phyloP scores from a whole-genome alignment of 2,113 vertebrate species.

The Oreocharis arfaki region DNA sequence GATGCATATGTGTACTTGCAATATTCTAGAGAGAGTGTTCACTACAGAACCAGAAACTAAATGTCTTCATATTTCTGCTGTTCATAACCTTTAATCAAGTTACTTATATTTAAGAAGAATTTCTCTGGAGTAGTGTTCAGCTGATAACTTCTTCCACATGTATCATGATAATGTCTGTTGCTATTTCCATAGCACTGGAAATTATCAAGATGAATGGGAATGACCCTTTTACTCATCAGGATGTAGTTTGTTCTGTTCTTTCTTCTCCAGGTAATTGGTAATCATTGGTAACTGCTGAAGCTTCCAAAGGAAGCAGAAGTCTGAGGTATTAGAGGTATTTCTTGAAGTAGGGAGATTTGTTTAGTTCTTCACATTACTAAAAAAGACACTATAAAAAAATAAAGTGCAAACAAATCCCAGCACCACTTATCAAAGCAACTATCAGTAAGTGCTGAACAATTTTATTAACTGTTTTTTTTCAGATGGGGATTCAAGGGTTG shows the following conservation, averaged over 20 bases:
- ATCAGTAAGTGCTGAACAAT: background rate
- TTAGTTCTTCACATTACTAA: background rate
- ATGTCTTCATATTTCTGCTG: background rate
- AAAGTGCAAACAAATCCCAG: background rate
- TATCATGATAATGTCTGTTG: conserved; percentile 23
- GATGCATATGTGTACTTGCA: background rate
- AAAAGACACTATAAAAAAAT: background rate
- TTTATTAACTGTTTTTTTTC: background rate
- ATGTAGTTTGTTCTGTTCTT: background rate
- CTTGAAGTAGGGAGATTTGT: background rate
- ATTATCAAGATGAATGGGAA: conserved; percentile 29
- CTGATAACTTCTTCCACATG: background rate
- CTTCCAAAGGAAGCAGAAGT: background rate
- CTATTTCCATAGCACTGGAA: conserved; percentile 36
- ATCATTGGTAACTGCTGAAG: conserved; percentile 11
- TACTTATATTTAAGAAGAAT: conserved; percentile 9
- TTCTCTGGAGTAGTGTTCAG: conserved; percentile 31
- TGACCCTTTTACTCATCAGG: conserved; percentile 4
- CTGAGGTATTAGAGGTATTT: background rate
- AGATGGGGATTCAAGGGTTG: background rate
- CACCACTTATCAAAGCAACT: background rate
- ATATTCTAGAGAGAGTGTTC: background rate
- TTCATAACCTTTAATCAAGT: background rate
- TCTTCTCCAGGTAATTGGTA: background rate
- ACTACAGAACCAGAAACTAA: background rate